A percentile compares a stretch with the other conserved stretches of the same genome.
These are phyloP conservation scores for Ectobius pallidus DNA, from an alignment of 2,888 invertebrate genomes.

Conservation along the genomic window DNA sequence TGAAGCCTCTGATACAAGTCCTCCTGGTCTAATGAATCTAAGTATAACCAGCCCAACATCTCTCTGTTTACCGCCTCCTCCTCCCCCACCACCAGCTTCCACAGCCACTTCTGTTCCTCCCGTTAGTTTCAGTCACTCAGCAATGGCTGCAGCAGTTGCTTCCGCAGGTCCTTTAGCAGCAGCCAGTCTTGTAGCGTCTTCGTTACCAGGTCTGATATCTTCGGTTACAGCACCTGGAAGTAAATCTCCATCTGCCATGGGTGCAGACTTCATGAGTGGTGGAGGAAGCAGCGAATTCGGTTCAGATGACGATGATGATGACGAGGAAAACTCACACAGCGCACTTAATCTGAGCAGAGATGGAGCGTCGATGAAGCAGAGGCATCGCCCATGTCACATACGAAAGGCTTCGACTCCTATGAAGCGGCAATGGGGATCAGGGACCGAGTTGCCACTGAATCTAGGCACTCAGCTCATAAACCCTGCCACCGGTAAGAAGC, in stretches of 20 bases:
- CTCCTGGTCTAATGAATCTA: slow-evolving; percentile 61
- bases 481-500: slow-evolving; percentile 92
- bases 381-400: slow-evolving; percentile 43
- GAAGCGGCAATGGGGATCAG: slow-evolving; percentile 80
- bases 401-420: slow-evolving; percentile 68
- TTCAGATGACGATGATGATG: slow-evolving; percentile 65
- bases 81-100: slow-evolving; percentile 65
- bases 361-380: slow-evolving; percentile 38
- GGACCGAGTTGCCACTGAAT: slow-evolving; percentile 74
- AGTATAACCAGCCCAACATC: slow-evolving; percentile 64
- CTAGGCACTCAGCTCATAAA: slow-evolving; percentile 90
- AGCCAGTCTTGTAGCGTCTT: slow-evolving; percentile 67
- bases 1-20: slow-evolving; percentile 54
- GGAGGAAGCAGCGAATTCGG: slow-evolving; percentile 60
- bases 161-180: slow-evolving; percentile 66
- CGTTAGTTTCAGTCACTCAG: slow-evolving; percentile 57
- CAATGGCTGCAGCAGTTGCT: slow-evolving; percentile 68
- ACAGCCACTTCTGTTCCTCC: slow-evolving; percentile 60
- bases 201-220: slow-evolving; percentile 65
- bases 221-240: slow-evolving; percentile 56
- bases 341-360: slow-evolving; percentile 69
- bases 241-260: slow-evolving; percentile 55
- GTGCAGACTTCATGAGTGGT: slow-evolving; percentile 53
- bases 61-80: slow-evolving; percentile 67
- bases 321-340: slow-evolving; percentile 66